A percentile compares a stretch with the other conserved stretches of the same genome.
Conservation (phyloP, 1,140 invertebrate species). For the Pinna nobilis region DNA sequence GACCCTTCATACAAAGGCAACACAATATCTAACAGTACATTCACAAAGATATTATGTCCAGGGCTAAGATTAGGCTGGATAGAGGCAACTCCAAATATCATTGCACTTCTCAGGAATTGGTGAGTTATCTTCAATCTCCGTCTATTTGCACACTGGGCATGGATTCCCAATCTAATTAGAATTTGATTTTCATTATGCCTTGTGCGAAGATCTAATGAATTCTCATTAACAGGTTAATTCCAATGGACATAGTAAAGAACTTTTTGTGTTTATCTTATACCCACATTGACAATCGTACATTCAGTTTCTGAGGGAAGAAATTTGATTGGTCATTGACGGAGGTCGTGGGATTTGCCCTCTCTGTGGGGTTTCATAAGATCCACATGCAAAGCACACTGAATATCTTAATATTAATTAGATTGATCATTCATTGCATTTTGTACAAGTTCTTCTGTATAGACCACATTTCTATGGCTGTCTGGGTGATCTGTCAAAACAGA, state of each 20-base stretch:
- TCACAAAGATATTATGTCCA: slow-evolving; percentile 82
- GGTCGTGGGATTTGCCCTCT: too few species aligned
- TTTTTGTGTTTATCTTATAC: too few species aligned
- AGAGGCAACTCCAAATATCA: slow-evolving; percentile 77
- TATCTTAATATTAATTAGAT: too few species aligned
- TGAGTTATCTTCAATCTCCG: slow-evolving; percentile 31
- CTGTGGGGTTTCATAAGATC: too few species aligned
- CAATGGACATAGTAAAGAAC: slow-evolving; percentile 1
- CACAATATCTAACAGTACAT: slow-evolving; percentile 81
- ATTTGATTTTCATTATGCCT: background rate
- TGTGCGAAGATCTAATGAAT: background rate
- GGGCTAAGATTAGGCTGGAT: slow-evolving; percentile 82
- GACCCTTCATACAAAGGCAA: slow-evolving; percentile 74
- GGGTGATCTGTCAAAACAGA: too few species aligned
- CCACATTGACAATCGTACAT: too few species aligned
- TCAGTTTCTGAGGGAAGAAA: background rate
- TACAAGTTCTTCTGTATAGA: too few species aligned
- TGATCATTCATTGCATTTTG: too few species aligned
- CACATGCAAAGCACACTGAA: background rate
- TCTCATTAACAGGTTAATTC: background rate
- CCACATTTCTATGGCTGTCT: too few species aligned
- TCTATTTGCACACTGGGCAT: background rate
- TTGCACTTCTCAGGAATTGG: slow-evolving; percentile 73
- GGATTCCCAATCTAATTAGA: background rate
- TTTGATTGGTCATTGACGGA: too few species aligned